phyloP scores from a whole-genome alignment of 2,797 vertebrate genomes.

The Hafferia zeledoni region DNA sequence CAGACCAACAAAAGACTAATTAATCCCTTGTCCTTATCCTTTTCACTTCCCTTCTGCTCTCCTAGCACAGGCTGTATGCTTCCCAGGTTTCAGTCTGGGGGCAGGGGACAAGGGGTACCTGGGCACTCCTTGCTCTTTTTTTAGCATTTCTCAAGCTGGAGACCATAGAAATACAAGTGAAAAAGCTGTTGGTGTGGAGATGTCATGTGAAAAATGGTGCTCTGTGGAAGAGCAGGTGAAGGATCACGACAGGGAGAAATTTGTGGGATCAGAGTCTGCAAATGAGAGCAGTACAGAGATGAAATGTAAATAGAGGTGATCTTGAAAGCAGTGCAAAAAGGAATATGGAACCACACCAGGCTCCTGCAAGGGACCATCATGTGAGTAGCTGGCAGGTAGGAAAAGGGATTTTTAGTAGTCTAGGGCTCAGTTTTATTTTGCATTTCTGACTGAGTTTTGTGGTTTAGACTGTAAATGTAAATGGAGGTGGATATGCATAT shows the following conservation, averaged over 20 bases:
- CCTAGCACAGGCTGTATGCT: background rate
- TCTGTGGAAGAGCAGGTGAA: background rate
- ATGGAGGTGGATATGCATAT: background rate
- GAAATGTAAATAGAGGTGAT: background rate
- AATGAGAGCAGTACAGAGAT: background rate
- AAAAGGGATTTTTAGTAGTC: background rate
- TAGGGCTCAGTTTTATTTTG: background rate
- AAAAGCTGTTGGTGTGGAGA: background rate
- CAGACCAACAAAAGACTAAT: background rate
- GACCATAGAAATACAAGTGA: background rate
- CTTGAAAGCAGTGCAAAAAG: background rate
- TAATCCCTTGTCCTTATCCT: background rate
- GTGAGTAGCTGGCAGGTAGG: background rate
- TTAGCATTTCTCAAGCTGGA: background rate
- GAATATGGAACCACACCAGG: background rate
- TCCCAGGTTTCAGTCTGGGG: background rate
- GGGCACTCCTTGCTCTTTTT: background rate
- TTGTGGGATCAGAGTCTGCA: background rate
- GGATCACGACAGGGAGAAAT: background rate
- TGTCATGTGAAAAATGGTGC: background rate
- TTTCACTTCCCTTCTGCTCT: background rate
- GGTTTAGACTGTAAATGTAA: background rate
- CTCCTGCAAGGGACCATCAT: background rate
- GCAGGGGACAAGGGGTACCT: background rate
- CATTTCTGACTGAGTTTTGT: background rate